Conservation (phyloP, 2,797 vertebrate genomes). For the Galago senegalensis region DNA sequence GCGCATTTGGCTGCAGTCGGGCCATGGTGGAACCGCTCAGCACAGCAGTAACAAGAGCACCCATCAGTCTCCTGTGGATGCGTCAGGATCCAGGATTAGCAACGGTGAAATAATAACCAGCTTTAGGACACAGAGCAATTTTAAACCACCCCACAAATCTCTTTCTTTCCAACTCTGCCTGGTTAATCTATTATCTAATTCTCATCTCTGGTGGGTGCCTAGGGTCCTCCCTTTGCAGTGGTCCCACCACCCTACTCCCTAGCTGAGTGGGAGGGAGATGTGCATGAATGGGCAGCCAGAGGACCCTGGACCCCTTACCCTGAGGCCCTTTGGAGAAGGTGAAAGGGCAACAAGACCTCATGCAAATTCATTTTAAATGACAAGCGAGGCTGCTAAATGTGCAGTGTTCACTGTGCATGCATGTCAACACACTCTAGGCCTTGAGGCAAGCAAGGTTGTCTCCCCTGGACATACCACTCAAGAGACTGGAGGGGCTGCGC, state of each 20-base stretch:
- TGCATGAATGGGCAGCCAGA: background rate
- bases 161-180: slow-evolving; percentile 24
- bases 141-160: slow-evolving; percentile 72
- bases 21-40: slow-evolving; percentile 52
- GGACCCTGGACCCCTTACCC: background rate
- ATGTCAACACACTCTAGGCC: background rate
- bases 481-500: background rate
- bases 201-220: background rate
- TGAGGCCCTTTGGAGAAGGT: background rate
- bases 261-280: too few species aligned
- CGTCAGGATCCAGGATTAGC: slow-evolving; percentile 80
- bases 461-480: background rate
- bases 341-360: background rate
- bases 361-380: background rate
- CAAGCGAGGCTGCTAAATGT: background rate
- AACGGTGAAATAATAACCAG: slow-evolving; percentile 70
- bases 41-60: slow-evolving; percentile 72
- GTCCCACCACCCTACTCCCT: background rate
- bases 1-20: slow-evolving; percentile 75
- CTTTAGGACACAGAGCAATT: slow-evolving; percentile 12
- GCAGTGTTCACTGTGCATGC: background rate
- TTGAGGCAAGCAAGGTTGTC: background rate
- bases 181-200: slow-evolving; percentile 18
- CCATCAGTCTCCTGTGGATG: slow-evolving; percentile 82
- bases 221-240: background rate